Percentiles rank a stretch among this genome's conserved stretches.
Evolutionary conservation across 1,140 invertebrate genomes (phyloP).

Genomic region (Aplysia californica): DNA sequence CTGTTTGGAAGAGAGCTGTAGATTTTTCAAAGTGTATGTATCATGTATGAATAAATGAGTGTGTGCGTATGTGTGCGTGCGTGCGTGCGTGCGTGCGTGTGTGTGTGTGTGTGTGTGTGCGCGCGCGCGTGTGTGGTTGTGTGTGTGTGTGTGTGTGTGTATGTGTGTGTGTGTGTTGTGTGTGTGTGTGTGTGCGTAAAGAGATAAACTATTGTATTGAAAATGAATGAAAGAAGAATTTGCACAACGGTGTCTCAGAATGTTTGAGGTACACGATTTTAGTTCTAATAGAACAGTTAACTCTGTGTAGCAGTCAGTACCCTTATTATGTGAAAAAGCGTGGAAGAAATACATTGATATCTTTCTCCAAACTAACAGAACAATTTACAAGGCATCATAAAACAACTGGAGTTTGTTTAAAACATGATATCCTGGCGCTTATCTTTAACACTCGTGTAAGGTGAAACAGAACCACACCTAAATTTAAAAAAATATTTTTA

Average conservation of each 20-base stretch:
- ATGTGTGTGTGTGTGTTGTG: too few species aligned
- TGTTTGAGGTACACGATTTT: too few species aligned
- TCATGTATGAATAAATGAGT: too few species aligned
- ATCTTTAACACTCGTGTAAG: background rate
- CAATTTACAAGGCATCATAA: background rate
- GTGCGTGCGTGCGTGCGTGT: slow-evolving; percentile 16
- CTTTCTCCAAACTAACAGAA: background rate
- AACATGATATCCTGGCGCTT: too few species aligned
- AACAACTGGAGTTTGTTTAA: too few species aligned
- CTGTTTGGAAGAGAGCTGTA: too few species aligned
- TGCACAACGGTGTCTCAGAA: background rate
- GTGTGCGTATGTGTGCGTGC: too few species aligned
- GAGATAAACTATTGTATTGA: background rate
- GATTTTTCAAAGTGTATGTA: too few species aligned
- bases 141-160: too few species aligned
- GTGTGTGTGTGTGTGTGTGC: slow-evolving; percentile 14
- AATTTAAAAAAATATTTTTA: background rate
- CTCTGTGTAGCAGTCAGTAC: background rate
- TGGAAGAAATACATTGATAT: too few species aligned
- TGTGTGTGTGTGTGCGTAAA: too few species aligned
- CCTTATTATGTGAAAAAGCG: background rate
- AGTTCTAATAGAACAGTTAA: background rate
- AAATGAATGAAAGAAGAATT: background rate
- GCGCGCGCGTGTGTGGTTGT: too few species aligned
- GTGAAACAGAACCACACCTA: background rate